A percentile compares a stretch with the other conserved stretches of the same genome.
These are phyloP conservation scores for Diuraphis noxia DNA, from an alignment of 1,140 invertebrate species.

Conservation along the genomic window DNA sequence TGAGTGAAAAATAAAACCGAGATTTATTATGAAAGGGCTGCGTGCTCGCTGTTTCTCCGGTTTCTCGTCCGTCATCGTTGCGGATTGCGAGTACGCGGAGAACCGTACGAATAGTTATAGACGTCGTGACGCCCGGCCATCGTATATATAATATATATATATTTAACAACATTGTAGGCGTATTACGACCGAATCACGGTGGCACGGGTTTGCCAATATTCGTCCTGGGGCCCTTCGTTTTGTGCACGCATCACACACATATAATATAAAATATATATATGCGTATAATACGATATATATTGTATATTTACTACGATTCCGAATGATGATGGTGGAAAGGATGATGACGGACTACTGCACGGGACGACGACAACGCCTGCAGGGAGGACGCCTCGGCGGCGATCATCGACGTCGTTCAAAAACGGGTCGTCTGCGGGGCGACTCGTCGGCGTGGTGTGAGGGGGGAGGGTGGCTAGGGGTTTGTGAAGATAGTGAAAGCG, in stretches of 20 bases:
- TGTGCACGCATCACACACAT: not conserved
- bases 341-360: not conserved
- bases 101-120: conserved; percentile 5
- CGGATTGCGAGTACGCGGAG: not conserved
- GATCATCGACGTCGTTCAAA: conserved; percentile 24
- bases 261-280: not conserved
- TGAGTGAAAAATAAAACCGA: not conserved
- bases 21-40: not conserved
- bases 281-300: not conserved
- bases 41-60: not conserved
- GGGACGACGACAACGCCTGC: not conserved
- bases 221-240: not conserved
- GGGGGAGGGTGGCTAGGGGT: not conserved
- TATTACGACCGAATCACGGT: not conserved
- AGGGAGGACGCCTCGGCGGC: not conserved
- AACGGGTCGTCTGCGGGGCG: conserved; percentile 5
- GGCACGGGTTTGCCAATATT: not conserved
- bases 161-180: not conserved
- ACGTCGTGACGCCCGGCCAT: not conserved
- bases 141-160: not conserved
- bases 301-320: not conserved
- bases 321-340: not conserved
- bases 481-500: not conserved
- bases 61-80: not conserved
- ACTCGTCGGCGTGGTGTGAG: not conserved